Evolutionary conservation across 1,140 invertebrate genomes (phyloP).

Genomic region (Zaprionus davidi): DNA sequence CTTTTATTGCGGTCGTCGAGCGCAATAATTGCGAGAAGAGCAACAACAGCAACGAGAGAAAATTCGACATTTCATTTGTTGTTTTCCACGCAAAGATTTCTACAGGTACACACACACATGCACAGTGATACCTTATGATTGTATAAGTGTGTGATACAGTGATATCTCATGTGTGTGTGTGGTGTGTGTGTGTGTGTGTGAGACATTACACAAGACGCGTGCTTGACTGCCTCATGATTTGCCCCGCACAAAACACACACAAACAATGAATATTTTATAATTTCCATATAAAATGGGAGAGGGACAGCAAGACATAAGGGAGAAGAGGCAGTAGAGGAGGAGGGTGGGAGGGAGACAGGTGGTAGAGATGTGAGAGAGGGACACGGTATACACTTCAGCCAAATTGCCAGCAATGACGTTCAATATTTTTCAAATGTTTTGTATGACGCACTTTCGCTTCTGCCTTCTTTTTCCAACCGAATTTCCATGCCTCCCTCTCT

Average conservation of each 20-base stretch:
- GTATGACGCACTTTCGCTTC: slow-evolving; percentile 43
- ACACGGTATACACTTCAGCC: slow-evolving; percentile 27
- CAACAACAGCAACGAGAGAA: neutral
- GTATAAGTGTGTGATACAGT: neutral
- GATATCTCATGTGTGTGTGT: slow-evolving; percentile 32
- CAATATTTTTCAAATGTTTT: slow-evolving; percentile 48
- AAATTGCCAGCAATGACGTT: slow-evolving; percentile 69
- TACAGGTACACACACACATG: slow-evolving; percentile 31
- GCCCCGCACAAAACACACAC: slow-evolving; percentile 28
- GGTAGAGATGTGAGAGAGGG: neutral
- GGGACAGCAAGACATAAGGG: neutral
- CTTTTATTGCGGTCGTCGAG: slow-evolving; percentile 77
- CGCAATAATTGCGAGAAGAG: slow-evolving; percentile 61
- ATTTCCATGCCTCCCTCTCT: neutral
- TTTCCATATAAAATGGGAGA: slow-evolving; percentile 31
- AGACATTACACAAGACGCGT: slow-evolving; percentile 55
- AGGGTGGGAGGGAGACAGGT: neutral
- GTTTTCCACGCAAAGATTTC: slow-evolving; percentile 37
- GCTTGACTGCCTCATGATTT: slow-evolving; percentile 68
- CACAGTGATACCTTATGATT: neutral
- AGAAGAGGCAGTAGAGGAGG: neutral
- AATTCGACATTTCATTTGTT: slow-evolving; percentile 53
- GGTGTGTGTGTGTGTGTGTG: slow-evolving; percentile 41
- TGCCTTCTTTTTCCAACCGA: slow-evolving; percentile 20
- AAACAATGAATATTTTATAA: slow-evolving; percentile 60